Evolutionary conservation across 2,888 invertebrate genomes (phyloP).

Genomic region (Oscheius sp.): DNA sequence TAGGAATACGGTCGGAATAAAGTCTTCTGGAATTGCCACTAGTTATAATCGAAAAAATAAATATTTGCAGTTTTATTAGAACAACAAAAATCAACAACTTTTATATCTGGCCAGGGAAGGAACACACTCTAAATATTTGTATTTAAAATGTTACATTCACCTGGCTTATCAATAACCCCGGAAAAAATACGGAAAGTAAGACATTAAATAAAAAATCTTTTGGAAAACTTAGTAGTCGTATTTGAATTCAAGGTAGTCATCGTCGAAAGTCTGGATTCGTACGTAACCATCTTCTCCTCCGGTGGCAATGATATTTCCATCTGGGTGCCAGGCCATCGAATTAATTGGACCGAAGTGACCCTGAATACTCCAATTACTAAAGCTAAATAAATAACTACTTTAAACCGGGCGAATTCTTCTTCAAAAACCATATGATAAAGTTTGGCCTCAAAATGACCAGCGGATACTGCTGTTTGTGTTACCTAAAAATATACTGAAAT

Average conservation of each 20-base stretch:
- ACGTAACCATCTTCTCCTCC: conserved; percentile 99
- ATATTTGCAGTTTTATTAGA: not conserved
- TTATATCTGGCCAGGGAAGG: not conserved
- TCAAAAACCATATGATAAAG: conserved; percentile 95
- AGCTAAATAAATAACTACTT: conserved; percentile 71
- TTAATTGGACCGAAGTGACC: conserved; percentile 99
- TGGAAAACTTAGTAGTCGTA: conserved; percentile 79
- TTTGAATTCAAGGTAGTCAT: conserved; percentile 92
- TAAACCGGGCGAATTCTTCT: conserved; percentile 95
- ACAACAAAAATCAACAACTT: conserved; percentile 25
- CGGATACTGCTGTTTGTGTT: conserved; percentile 88
- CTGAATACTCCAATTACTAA: conserved; percentile 22
- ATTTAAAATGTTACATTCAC: not conserved
- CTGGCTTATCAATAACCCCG: not conserved
- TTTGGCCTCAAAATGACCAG: conserved; percentile 93
- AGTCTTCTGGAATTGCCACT: not conserved
- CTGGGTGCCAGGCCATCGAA: conserved; percentile 95
- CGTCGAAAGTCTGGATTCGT: conserved; percentile 93
- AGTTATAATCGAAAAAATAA: not conserved
- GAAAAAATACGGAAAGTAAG: conserved; percentile 2
- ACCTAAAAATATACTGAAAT: conserved; percentile 45
- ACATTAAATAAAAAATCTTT: not conserved
- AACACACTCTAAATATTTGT: not conserved
- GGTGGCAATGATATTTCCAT: conserved; percentile 90
- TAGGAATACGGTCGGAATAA: not conserved